phyloP scores from a whole-genome alignment of 2,797 vertebrate genomes.

The Pseudotriccus pelzelni region DNA sequence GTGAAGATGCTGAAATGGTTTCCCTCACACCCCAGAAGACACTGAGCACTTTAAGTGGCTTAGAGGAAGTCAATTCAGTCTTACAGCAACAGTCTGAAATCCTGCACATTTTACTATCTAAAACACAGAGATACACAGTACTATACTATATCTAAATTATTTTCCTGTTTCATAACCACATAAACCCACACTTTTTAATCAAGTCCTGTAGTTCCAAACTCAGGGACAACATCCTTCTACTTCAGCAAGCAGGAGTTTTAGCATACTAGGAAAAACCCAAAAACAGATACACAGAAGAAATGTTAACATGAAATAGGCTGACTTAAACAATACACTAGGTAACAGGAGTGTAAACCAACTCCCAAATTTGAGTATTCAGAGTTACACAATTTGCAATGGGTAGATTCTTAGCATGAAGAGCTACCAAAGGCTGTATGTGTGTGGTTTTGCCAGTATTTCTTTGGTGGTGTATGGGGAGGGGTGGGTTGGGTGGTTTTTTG shows the following conservation, averaged over 20 bases:
- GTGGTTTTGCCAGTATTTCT: not conserved
- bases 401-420: not conserved
- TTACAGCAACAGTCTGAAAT: not conserved
- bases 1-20: not conserved
- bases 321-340: not conserved
- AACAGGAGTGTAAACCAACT: not conserved
- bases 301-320: not conserved
- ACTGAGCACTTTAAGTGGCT: not conserved
- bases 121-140: not conserved
- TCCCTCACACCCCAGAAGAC: not conserved
- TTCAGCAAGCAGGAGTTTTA: not conserved
- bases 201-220: not conserved
- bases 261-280: not conserved
- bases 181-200: not conserved
- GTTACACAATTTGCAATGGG: not conserved
- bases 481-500: rapidly evolving
- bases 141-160: not conserved
- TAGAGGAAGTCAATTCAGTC: not conserved
- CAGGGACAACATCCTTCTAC: not conserved
- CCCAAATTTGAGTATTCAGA: not conserved
- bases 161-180: not conserved
- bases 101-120: not conserved
- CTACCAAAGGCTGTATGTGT: not conserved
- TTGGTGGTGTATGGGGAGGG: not conserved
- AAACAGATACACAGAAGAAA: not conserved